These are phyloP conservation scores for Pterocles orientalis DNA, from an alignment of 2,113 vertebrate species.

Conservation along the genomic window DNA sequence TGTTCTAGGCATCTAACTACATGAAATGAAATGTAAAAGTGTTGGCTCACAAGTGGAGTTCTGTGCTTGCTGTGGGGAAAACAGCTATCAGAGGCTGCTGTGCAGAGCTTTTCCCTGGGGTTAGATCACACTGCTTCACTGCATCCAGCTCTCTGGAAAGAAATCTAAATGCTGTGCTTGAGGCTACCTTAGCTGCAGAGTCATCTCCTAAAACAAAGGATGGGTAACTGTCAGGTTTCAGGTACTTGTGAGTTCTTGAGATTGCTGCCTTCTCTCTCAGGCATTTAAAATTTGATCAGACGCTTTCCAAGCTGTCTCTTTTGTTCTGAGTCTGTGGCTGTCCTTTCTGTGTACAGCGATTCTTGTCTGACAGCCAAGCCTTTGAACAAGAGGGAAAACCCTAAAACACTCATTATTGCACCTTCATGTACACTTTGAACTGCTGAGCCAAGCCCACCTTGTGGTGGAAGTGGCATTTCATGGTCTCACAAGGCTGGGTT, in stretches of 20 bases:
- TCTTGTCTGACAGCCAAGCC: neutral
- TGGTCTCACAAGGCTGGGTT: no score
- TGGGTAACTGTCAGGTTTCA: neutral
- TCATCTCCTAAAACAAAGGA: neutral
- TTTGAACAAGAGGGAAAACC: neutral
- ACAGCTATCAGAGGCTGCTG: neutral
- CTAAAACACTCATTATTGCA: neutral
- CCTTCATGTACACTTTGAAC: neutral
- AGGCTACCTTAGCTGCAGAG: neutral
- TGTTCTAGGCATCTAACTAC: neutral
- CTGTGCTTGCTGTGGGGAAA: neutral
- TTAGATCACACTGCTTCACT: neutral
- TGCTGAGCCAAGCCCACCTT: constrained; percentile 25
- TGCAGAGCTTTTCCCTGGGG: neutral
- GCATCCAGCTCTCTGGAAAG: neutral
- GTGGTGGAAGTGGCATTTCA: neutral
- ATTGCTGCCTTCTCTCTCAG: neutral
- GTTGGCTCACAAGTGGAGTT: neutral
- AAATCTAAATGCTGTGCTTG: neutral
- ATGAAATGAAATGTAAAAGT: neutral
- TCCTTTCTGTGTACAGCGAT: neutral
- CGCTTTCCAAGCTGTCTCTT: neutral
- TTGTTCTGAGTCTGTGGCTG: neutral
- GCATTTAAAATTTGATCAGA: neutral
- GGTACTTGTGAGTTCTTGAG: neutral